These are phyloP conservation scores for Luperina testacea DNA, from an alignment of 2,888 invertebrate species.

Conservation along the genomic window DNA sequence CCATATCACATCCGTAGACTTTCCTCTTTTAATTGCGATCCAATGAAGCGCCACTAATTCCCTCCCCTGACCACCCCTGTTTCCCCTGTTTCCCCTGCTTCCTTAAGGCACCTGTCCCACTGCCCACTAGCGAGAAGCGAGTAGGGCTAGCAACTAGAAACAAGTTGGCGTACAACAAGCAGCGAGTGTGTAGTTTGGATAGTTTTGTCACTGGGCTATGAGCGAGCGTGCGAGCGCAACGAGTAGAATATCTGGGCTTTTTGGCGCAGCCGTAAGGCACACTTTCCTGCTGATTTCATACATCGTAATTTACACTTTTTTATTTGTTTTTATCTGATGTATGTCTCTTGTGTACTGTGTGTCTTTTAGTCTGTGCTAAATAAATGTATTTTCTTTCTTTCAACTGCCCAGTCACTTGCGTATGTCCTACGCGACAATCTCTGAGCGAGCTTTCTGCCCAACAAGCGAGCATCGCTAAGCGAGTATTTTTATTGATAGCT, in stretches of 20 bases:
- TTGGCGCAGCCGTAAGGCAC: too few relatives aligned
- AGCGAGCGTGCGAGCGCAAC: too few relatives aligned
- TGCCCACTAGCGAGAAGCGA: neutral
- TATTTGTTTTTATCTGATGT: too few relatives aligned
- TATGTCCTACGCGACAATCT: neutral
- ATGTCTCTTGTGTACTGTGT: too few relatives aligned
- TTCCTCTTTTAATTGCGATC: slow-evolving; percentile 87
- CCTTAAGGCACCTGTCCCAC: slow-evolving; percentile 19
- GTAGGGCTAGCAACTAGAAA: neutral
- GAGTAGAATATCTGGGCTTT: neutral
- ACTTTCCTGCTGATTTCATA: too few relatives aligned
- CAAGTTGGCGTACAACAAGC: neutral
- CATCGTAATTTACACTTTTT: too few relatives aligned
- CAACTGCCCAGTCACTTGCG: neutral
- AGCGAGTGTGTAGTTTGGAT: neutral
- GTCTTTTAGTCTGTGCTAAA: too few relatives aligned
- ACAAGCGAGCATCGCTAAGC: neutral
- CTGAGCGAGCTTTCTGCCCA: neutral
- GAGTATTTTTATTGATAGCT: neutral
- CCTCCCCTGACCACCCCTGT: slow-evolving; percentile 63
- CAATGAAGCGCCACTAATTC: slow-evolving; percentile 87
- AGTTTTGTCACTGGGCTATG: neutral
- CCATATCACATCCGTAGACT: slow-evolving; percentile 74
- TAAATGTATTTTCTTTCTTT: too few relatives aligned
- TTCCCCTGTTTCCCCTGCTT: slow-evolving; percentile 22